phyloP scores from a whole-genome alignment of 2,113 vertebrate genomes.

The Phalacrocorax pelagicus region DNA sequence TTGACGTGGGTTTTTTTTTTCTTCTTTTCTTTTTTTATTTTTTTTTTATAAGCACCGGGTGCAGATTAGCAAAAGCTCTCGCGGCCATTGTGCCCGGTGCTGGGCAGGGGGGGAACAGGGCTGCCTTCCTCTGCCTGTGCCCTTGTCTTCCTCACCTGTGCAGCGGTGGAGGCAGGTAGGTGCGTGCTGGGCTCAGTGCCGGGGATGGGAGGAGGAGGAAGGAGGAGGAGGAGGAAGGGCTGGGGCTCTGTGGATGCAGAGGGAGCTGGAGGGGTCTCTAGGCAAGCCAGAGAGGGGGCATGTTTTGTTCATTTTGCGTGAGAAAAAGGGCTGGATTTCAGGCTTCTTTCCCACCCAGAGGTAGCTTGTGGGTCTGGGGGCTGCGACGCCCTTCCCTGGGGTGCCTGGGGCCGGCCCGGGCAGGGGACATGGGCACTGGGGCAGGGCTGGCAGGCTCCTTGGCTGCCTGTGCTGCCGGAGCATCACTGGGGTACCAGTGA shows the following conservation, averaged over 20 bases:
- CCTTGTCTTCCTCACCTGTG: neutral
- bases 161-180: slow-evolving; percentile 11
- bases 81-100: neutral
- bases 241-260: neutral
- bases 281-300: neutral
- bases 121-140: neutral
- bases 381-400: rapidly evolving
- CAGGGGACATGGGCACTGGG: rapidly evolving
- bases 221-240: neutral
- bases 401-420: rapidly evolving
- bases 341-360: neutral
- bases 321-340: neutral
- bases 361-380: neutral
- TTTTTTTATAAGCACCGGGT: neutral
- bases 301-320: neutral
- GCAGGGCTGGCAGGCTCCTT: neutral
- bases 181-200: neutral
- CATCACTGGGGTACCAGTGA: neutral
- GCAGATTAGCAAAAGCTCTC: slow-evolving; percentile 7
- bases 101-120: neutral
- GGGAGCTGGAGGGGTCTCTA: neutral
- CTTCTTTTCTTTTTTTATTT: too few relatives aligned
- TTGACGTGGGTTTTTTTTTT: neutral
- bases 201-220: neutral
- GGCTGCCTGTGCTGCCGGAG: neutral